Evolutionary conservation across 2,888 invertebrate genomes (phyloP), one percentile per base, ranked within the genome.

Genomic region (Marronus borbonicus): DNA sequence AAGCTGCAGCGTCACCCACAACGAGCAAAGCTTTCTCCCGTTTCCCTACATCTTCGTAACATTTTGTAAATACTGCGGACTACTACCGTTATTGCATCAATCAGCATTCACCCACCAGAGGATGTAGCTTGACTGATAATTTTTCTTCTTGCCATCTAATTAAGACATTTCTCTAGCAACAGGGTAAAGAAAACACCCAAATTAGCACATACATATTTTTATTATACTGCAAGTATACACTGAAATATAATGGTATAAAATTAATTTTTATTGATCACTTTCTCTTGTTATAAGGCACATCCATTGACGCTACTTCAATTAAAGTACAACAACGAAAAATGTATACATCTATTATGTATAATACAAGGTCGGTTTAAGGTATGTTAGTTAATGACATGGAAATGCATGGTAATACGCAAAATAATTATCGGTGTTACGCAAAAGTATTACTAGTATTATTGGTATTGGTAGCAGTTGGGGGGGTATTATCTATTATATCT

Each of bases 211-310:
- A 76, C 68, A 76, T 76, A 76, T 76, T 69, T 78, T 78, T 75
- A 78, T 75, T 78, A 66, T 76, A 74, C 72, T 72, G 77, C 72
- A 78, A 66, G 66, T 70, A 72, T 76, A 78, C 78, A 78, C 72
- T 17, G 68, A 74, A 58, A 78, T 76, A 78, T 66, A 78, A 76
- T 76, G 78, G 78, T 78, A 78, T 68, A 78, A 78, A 78, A 78
- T 78, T 78, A 78, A 76, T 76, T 78, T 74, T 74, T 78, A 49
- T 77, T 70, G 62, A 77, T 78, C 69, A 78, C 78, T 68, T 75
- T 78, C 36, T 66, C 69, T 58, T 62, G 58, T 76, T 69, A 39
- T 78, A 78, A 78, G 78, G 78, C 78, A 78, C 78, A 78, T 78
- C 68, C 68, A 75, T 76, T 69, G 76, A 76, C 68, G 75, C 78